Percentiles rank a stretch among this genome's conserved stretches.
Conservation (phyloP, 2,113 vertebrate genomes). For the Ceuthmochares aereus region DNA sequence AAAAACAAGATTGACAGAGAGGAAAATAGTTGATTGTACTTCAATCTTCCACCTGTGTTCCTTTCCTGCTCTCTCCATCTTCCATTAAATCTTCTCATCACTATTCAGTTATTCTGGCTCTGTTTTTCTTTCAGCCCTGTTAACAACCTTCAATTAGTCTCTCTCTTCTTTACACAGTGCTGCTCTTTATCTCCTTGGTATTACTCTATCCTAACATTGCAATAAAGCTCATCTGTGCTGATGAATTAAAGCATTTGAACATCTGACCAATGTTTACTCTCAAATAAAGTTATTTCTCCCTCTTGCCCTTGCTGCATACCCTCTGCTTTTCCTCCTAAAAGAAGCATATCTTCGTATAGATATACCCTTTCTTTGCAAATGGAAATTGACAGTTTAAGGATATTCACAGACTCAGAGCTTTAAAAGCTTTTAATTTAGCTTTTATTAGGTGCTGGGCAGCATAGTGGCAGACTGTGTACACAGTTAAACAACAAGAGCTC, state of each 20-base stretch:
- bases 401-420: slow-evolving; percentile 57
- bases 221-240: slow-evolving; percentile 35
- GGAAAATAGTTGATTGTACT: neutral
- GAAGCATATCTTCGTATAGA: neutral
- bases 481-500: slow-evolving; percentile 75
- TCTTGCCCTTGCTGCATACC: neutral
- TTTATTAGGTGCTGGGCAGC: slow-evolving; percentile 76
- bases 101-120: neutral
- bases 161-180: neutral
- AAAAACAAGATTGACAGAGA: neutral
- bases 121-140: neutral
- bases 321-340: slow-evolving; percentile 35
- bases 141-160: neutral
- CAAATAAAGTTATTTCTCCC: slow-evolving; percentile 21
- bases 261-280: slow-evolving; percentile 41
- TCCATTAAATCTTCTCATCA: neutral
- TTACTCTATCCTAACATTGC: slow-evolving; percentile 1
- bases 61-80: slow-evolving; percentile 11
- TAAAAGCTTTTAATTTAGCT: slow-evolving; percentile 78
- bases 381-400: slow-evolving; percentile 70
- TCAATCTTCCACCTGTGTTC: neutral
- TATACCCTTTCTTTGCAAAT: slow-evolving; percentile 51
- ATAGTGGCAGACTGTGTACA: slow-evolving; percentile 70
- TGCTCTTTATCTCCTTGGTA: slow-evolving; percentile 43
- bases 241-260: slow-evolving; percentile 51